Percentiles rank a stretch among this genome's conserved stretches.
Evolutionary conservation across 2,888 invertebrate species (phyloP).

Genomic region (Halocaridina rubra): DNA sequence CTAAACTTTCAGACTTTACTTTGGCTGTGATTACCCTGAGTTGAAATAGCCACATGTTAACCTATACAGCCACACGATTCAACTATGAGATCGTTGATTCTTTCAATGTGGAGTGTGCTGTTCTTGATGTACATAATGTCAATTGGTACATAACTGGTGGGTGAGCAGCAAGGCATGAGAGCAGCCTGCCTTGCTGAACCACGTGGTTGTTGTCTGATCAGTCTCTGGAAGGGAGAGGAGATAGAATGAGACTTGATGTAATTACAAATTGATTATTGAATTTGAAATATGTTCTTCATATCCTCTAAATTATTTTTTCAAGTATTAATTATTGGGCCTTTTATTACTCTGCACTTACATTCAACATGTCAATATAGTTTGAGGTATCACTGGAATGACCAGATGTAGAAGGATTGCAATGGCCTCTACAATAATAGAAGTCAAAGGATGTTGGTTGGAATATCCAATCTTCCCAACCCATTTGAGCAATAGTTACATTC

Average conservation of each 20-base stretch:
- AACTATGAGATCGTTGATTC: constrained; percentile 84
- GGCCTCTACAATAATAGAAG: constrained; percentile 88
- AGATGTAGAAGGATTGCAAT: constrained; percentile 76
- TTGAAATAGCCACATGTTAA: no score
- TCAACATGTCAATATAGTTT: constrained; percentile 66
- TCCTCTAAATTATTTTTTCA: no score
- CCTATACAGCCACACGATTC: constrained; percentile 84
- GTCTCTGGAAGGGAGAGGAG: constrained; percentile 73
- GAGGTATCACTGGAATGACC: constrained; percentile 76
- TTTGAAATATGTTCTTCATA: no score
- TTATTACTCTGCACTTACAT: no score
- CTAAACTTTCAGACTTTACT: no score
- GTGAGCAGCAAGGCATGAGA: constrained; percentile 87
- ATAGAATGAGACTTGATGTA: no score
- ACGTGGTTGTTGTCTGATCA: constrained; percentile 73
- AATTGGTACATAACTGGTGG: constrained; percentile 83
- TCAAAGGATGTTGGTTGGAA: constrained; percentile 84
- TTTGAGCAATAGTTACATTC: constrained; percentile 84
- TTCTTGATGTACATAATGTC: constrained; percentile 76
- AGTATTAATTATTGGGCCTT: no score
- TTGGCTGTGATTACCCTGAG: no score
- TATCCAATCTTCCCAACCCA: constrained; percentile 92
- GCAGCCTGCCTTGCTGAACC: constrained; percentile 69
- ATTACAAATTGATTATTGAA: no score
- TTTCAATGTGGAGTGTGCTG: background rate